Base-by-base conservation (phyloP, 2,113 vertebrate species). In the Malurus cyaneus region DNA sequence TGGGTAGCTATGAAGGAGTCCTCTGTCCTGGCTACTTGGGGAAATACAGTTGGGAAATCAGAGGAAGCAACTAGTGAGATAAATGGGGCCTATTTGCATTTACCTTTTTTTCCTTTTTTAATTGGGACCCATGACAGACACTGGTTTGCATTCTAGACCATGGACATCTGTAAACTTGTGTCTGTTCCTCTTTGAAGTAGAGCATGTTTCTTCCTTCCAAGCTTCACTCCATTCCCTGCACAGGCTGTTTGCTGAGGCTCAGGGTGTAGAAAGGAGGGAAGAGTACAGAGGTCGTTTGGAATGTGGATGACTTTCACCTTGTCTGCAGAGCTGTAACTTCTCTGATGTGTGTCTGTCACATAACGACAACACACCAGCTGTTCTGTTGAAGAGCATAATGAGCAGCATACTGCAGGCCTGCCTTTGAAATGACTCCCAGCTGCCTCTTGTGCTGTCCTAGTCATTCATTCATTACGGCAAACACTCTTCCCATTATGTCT, bases 331-430 rank as follows among this genome's bases (percentile, higher is more conserved):
- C 46, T 26, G 53, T 61, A 87, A 65, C 85, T 92, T 80, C 70
- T 91, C 67, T 93, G 74, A 85, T 96, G 84, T 9, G 0, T 87
- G 62, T 88, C 87, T 93, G 78, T 89, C 85, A 77, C 74, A 31
- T 87, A 90, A 94, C 88, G 95, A 86, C 91, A 91, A 44, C 70
- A 42, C 62, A 85, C 81, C 87, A 96, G 94, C 91, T 96, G 92
- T 89, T 95, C 71, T 66, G 39, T 36, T 80, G 88, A 91, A 91
- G 61, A 80, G 74, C 78, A 62, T 94, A 94, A 94, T 86, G 85
- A 97, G 92, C 47, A 95, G 28, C 89, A 91, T 93, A 94, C 91
- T 85, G 78, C n/a, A 91, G 89, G 84, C 89, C 79, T 95, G 94
- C 84, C 89, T 97, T 95, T 76, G 90, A 93, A 95, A 93, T 0